phyloP scores from a whole-genome alignment of 1,140 invertebrate species.

The Bactericera cockerelli region DNA sequence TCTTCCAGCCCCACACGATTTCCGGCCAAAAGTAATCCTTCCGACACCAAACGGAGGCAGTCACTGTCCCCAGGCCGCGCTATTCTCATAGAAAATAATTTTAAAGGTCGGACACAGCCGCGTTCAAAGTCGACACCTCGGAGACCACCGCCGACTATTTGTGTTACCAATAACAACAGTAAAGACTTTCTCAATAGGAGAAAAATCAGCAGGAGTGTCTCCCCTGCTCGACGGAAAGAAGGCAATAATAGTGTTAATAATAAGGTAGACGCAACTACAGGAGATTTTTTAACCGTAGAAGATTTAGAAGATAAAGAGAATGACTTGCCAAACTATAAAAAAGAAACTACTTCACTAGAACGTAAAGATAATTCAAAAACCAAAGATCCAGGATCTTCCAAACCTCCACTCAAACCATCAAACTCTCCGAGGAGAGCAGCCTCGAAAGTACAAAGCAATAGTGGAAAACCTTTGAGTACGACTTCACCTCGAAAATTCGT shows the following conservation, averaged over 20 bases:
- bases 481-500: neutral
- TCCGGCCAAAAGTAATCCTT: neutral
- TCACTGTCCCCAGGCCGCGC: neutral
- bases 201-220: slow-evolving; percentile 5
- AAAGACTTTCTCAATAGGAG: slow-evolving; percentile 1
- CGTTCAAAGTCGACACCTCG: neutral
- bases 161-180: neutral
- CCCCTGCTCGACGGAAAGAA: neutral
- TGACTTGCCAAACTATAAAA: neutral
- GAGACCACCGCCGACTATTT: neutral
- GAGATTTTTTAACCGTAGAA: too few species aligned
- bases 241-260: neutral
- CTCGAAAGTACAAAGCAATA: too few species aligned
- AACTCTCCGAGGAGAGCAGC: neutral
- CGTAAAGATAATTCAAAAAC: neutral
- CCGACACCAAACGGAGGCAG: neutral
- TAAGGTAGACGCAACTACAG: neutral
- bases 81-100: slow-evolving; percentile 3
- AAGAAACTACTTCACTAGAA: neutral
- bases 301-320: too few species aligned
- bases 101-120: neutral
- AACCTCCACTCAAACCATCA: neutral
- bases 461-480: neutral
- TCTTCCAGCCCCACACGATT: neutral
- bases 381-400: slow-evolving; percentile 6